Conservation (phyloP, 2,797 vertebrate species). For the Adrianichthys oophorus region DNA sequence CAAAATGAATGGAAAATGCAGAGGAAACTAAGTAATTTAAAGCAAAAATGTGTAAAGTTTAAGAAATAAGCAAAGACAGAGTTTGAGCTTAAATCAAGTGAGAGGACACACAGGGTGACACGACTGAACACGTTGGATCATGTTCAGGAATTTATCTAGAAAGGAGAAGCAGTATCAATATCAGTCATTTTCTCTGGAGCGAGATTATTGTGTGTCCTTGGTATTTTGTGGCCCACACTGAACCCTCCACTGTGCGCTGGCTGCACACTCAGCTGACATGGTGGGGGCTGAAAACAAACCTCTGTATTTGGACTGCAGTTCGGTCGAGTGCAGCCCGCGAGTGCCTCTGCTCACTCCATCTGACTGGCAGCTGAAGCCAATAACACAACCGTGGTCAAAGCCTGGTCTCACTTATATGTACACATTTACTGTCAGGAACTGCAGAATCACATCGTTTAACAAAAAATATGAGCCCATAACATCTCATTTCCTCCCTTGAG, state of each 20-base stretch:
- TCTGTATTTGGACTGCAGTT: constrained; percentile 47
- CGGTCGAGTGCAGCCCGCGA: constrained; percentile 30
- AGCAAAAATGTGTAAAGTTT: constrained; percentile 5
- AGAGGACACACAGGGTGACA: neutral
- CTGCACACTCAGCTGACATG: constrained; percentile 20
- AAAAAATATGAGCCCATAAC: constrained; percentile 20
- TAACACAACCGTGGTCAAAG: constrained; percentile 40
- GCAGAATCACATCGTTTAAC: constrained; percentile 11
- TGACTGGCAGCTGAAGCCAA: constrained; percentile 49
- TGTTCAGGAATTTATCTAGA: constrained; percentile 23
- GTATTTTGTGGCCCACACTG: constrained; percentile 40
- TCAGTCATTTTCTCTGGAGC: constrained; percentile 39
- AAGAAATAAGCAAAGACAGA: constrained; percentile 1
- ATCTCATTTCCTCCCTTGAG: constrained; percentile 22
- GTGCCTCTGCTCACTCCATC: constrained; percentile 34
- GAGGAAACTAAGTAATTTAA: constrained; percentile 1
- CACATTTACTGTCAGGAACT: constrained; percentile 7
- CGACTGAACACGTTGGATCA: constrained; percentile 21
- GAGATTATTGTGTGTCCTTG: constrained; percentile 26
- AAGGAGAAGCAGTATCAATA: constrained; percentile 36
- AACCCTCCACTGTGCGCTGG: constrained; percentile 32
- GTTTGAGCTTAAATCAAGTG: neutral
- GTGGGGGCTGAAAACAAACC: constrained; percentile 39
- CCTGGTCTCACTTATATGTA: constrained; percentile 25
- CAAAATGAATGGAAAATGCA: constrained; percentile 30